Evolutionary conservation across 2,797 vertebrate genomes (phyloP), one percentile per base, ranked within the genome.

Genomic region (Strix occidentalis): DNA sequence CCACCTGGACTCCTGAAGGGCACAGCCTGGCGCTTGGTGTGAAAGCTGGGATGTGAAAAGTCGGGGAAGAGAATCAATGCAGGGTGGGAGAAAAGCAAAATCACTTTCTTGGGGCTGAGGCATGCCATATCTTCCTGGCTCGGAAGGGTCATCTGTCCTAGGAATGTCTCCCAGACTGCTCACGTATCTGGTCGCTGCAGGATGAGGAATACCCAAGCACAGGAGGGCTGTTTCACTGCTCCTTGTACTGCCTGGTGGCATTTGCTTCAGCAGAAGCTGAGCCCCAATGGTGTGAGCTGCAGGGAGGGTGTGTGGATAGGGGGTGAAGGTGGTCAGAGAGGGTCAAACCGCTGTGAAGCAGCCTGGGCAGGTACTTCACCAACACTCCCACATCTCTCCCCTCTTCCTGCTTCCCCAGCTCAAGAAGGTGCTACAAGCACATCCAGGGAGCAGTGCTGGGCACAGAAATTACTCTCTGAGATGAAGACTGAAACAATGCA

Each of bases 131-230:
- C 63, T 84, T 31, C 13, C 46, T 4, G 0, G 13, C 56, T 84
- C 2, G 1, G 29, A 61, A 33, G 48, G 17, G 39, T 23, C 61
- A 31, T 48, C 21, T 39, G 23, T n/a, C 61, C 79, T 17, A 7
- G 33, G 10, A 43, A 29, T 2, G 0, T 24, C 9, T 50, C 75
- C 66, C 28, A 51, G 58, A 56, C 51, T 69, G 37, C 57, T 74
- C 69, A 9, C 0, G 0, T 1, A 0, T 11, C 24, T 1, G 1
- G 13, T 28, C 50, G 5, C 18, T 19, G 53, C 0, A 2, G 61
- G 74, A 26, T n/a, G 79, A 70, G 69, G 64, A 33, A 25, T 10
- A 37, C 4, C 35, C 0, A 1, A 54, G 11, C 0, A 0, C 43
- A 54, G 70, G 13, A 51, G 35, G 51, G 64, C n/a, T n/a, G 37